phyloP scores from a whole-genome alignment of 2,113 vertebrate species.

The Lasiurus borealis region DNA sequence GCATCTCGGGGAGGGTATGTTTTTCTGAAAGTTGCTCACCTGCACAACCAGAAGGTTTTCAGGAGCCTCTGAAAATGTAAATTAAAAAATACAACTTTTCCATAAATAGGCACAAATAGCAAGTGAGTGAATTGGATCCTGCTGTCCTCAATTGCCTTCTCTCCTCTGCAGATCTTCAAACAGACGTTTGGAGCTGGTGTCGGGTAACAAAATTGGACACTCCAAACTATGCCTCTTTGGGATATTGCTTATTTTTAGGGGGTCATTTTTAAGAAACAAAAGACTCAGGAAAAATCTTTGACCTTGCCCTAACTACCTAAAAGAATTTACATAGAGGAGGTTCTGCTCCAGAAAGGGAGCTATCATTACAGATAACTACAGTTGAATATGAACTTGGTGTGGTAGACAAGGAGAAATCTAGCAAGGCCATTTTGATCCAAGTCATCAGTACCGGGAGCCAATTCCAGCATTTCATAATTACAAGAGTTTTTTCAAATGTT shows the following conservation, averaged over 20 bases:
- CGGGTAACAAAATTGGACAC: no score
- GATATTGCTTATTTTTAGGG: not conserved
- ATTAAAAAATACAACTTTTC: conserved; percentile 35
- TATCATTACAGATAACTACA: not conserved
- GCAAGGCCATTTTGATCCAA: not conserved
- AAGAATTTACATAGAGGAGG: not conserved
- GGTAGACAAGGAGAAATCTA: no score
- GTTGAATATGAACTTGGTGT: not conserved
- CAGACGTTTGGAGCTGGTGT: not conserved
- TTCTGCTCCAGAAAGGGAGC: not conserved
- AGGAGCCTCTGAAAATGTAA: not conserved
- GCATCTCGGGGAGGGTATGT: conserved; percentile 1
- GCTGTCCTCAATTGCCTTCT: not conserved
- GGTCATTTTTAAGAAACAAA: not conserved
- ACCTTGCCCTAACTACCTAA: not conserved
- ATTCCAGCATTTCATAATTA: no score
- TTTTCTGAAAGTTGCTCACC: conserved; percentile 63
- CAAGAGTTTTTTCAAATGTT: no score
- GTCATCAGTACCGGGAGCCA: not conserved
- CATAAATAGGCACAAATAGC: not conserved
- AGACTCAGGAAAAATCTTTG: not conserved
- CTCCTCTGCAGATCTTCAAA: not conserved
- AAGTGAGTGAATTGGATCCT: not conserved
- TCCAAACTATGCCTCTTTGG: not conserved
- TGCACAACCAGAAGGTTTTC: conserved; percentile 41